Percentiles rank a stretch among this genome's conserved stretches.
Evolutionary conservation across 1,140 invertebrate species (phyloP).

Genomic region (Drosophila kohkoa): DNA sequence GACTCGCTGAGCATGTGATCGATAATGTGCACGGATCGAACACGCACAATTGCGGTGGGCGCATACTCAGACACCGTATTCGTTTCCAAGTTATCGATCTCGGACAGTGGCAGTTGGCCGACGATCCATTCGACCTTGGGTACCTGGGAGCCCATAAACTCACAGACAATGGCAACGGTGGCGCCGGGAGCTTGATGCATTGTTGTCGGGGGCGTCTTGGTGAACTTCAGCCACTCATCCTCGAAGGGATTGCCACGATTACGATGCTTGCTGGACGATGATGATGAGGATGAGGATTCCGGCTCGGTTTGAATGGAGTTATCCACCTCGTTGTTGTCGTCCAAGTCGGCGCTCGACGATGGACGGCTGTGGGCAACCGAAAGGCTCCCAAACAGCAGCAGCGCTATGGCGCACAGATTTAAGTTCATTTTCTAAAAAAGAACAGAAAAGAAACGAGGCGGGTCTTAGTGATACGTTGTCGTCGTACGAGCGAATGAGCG

Average conservation of each 20-base stretch:
- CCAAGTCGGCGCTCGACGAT: conserved; percentile 39
- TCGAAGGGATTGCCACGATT: conserved; percentile 48
- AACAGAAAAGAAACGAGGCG: conserved; percentile 3
- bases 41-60: conserved; percentile 86
- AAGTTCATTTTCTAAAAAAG: conserved; percentile 80
- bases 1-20: conserved; percentile 73
- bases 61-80: conserved; percentile 86
- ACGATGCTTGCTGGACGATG: conserved; percentile 46
- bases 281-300: conserved; percentile 44
- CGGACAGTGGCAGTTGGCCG: conserved; percentile 86
- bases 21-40: conserved; percentile 88
- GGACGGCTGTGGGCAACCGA: conserved; percentile 66
- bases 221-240: conserved; percentile 86
- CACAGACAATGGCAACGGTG: conserved; percentile 88
- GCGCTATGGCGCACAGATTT: conserved; percentile 79
- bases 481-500: background rate
- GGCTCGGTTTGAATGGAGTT: conserved; percentile 74
- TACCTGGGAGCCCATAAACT: conserved; percentile 88
- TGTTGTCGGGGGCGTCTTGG: conserved; percentile 82
- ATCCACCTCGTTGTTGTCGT: conserved; percentile 76
- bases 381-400: conserved; percentile 74
- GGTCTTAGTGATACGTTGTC: conserved; percentile 15
- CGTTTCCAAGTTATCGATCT: conserved; percentile 84
- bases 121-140: conserved; percentile 90
- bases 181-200: conserved; percentile 84